Percentiles rank a stretch among this genome's conserved stretches.
phyloP scores from a whole-genome alignment of 2,888 invertebrate genomes.

The Scaptomyza flava region DNA sequence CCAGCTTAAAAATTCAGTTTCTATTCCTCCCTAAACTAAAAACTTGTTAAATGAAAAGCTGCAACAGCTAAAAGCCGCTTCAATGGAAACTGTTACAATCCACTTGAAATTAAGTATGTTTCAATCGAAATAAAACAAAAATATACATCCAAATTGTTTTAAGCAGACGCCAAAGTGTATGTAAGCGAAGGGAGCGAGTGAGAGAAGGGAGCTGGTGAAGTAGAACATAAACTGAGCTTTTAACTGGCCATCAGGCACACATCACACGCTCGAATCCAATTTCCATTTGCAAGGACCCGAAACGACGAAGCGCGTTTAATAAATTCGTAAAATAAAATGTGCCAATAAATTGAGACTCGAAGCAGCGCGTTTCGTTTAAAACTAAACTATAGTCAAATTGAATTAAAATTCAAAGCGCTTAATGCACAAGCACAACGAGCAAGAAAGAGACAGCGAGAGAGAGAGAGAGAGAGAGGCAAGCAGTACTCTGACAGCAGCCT shows the following conservation, averaged over 20 bases:
- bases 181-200: not conserved
- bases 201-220: not conserved
- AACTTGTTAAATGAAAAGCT: not conserved
- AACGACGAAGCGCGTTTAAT: constrained; percentile 62
- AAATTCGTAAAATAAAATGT: constrained; percentile 77
- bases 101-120: constrained; percentile 34
- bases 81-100: constrained; percentile 16
- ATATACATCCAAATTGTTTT: constrained; percentile 16
- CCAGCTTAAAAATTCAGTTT: not conserved
- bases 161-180: constrained; percentile 2
- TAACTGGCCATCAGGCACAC: constrained; percentile 58
- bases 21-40: not conserved
- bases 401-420: constrained; percentile 78
- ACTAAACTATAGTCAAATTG: constrained; percentile 76
- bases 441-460: not conserved
- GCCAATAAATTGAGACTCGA: constrained; percentile 69
- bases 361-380: constrained; percentile 41
- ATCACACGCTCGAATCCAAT: constrained; percentile 32
- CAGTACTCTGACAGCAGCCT: constrained; percentile 52
- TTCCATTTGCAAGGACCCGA: constrained; percentile 40
- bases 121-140: constrained; percentile 19
- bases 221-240: constrained; percentile 50
- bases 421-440: constrained; percentile 29
- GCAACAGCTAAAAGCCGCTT: constrained; percentile 5
- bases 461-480: not conserved